These are phyloP conservation scores for Megamerina dolium DNA, from an alignment of 2,888 invertebrate genomes.

Conservation along the genomic window DNA sequence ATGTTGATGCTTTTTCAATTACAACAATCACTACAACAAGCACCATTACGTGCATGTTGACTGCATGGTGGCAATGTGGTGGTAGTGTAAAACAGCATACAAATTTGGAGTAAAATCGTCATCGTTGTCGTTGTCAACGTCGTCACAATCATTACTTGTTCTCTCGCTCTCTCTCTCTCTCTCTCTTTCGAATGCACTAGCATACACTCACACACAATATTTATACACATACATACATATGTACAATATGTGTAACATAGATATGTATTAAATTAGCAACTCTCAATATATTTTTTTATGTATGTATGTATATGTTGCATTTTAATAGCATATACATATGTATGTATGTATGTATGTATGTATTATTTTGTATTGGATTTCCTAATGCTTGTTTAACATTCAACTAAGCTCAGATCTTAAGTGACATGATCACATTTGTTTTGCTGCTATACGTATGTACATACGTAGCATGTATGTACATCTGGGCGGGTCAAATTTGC, in stretches of 20 bases:
- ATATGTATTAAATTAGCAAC: no score
- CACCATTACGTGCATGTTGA: not conserved
- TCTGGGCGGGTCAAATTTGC: no score
- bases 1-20: conserved; percentile 48
- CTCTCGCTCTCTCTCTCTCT: no score
- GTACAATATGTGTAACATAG: no score
- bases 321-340: not conserved
- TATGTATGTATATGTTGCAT: not conserved
- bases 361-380: conserved; percentile 39
- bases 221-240: no score
- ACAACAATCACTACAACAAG: conserved; percentile 22
- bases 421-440: conserved; percentile 7
- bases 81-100: conserved; percentile 30
- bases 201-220: no score
- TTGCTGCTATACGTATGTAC: not conserved
- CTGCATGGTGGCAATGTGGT: conserved; percentile 8
- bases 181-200: no score
- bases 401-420: conserved; percentile 17
- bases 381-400: conserved; percentile 42
- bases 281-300: not conserved
- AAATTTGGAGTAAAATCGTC: conserved; percentile 38
- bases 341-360: not conserved
- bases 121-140: conserved; percentile 2
- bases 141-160: no score
- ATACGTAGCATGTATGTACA: not conserved